Evolutionary conservation across 2,113 vertebrate genomes (phyloP).

Genomic region (Eira barbara): DNA sequence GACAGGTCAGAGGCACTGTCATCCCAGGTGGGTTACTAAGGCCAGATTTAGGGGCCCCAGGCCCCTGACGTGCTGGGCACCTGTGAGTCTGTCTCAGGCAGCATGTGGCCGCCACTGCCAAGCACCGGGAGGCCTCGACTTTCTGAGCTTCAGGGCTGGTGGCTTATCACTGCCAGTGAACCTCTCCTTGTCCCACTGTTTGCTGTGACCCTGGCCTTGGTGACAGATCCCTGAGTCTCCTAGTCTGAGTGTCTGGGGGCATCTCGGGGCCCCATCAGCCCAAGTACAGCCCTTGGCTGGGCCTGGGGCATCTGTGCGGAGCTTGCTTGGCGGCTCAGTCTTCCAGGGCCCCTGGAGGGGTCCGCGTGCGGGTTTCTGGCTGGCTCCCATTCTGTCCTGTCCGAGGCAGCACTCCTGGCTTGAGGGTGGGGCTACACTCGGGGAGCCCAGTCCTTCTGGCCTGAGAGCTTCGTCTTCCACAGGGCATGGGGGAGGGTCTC

Average conservation of each 20-base stretch:
- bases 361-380: background rate
- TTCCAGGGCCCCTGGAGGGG: background rate
- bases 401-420: background rate
- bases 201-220: background rate
- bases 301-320: background rate
- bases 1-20: fast-evolving
- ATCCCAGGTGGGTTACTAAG: background rate
- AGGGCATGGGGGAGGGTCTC: too few relatives aligned
- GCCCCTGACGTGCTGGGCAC: background rate
- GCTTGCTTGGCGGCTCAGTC: background rate
- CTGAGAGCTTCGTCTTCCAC: background rate
- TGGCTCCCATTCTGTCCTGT: background rate
- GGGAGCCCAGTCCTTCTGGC: background rate
- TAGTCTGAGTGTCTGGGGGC: background rate
- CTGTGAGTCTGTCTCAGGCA: background rate
- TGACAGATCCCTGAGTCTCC: background rate
- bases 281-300: background rate
- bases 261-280: background rate
- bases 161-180: background rate
- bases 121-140: background rate
- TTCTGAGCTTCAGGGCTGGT: background rate
- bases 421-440: background rate
- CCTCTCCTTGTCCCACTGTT: background rate
- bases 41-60: background rate
- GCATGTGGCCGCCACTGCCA: background rate